phyloP scores from a whole-genome alignment of 2,797 vertebrate species.

The Pempheris klunzingeri region DNA sequence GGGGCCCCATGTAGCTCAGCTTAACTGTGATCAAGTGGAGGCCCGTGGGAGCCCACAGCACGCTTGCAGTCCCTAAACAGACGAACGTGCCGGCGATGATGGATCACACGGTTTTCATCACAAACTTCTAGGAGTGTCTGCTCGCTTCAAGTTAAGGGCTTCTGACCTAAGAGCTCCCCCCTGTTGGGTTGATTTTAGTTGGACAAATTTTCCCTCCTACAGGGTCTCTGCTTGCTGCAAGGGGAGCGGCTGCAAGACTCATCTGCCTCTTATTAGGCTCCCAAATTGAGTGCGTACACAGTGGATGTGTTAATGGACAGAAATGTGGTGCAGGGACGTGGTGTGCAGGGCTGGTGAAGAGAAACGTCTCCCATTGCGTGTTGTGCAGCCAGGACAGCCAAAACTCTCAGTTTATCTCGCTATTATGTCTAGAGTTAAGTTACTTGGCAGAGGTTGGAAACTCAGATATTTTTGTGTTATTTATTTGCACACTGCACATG shows the following conservation, averaged over 20 bases:
- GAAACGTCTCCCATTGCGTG: slow-evolving; percentile 54
- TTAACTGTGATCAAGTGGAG: slow-evolving; percentile 92
- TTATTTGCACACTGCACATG: slow-evolving; percentile 68
- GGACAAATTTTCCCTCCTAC: slow-evolving; percentile 92
- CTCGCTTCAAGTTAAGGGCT: slow-evolving; percentile 89
- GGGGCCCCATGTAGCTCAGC: slow-evolving; percentile 74
- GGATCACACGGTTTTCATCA: slow-evolving; percentile 96
- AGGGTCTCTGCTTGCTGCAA: slow-evolving; percentile 75
- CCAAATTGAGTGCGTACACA: slow-evolving; percentile 70
- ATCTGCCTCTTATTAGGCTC: slow-evolving; percentile 80
- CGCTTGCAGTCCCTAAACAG: slow-evolving; percentile 83
- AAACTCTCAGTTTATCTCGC: slow-evolving; percentile 67
- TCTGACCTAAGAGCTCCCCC: slow-evolving; percentile 89
- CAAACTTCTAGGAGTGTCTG: slow-evolving; percentile 89
- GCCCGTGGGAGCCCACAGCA: slow-evolving; percentile 89
- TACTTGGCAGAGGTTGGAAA: slow-evolving; percentile 59
- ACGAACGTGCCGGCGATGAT: slow-evolving; percentile 83
- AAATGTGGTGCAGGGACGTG: slow-evolving; percentile 72
- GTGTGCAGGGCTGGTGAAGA: slow-evolving; percentile 63
- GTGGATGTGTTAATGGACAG: slow-evolving; percentile 79
- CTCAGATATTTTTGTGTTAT: slow-evolving; percentile 60
- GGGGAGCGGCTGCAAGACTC: slow-evolving; percentile 63
- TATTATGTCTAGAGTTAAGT: slow-evolving; percentile 61
- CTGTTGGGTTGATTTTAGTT: slow-evolving; percentile 92
- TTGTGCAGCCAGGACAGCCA: slow-evolving; percentile 52